Evolutionary conservation across 2,113 vertebrate genomes (phyloP).

Genomic region (Taxidea taxus): DNA sequence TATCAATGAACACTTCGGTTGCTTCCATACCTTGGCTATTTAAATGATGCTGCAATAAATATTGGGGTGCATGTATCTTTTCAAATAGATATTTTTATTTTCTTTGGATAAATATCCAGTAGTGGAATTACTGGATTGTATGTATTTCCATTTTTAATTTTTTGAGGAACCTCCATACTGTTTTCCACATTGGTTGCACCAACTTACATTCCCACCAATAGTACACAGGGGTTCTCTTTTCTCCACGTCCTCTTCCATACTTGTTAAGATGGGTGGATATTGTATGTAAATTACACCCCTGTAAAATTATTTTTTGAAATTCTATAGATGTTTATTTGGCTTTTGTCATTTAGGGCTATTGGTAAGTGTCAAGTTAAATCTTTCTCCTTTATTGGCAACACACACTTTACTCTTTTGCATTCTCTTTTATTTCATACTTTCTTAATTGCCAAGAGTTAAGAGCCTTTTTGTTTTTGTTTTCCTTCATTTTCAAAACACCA

Average conservation of each 20-base stretch:
- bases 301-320: neutral
- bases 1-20: neutral
- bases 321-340: neutral
- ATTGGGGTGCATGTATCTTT: neutral
- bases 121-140: neutral
- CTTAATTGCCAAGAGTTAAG: neutral
- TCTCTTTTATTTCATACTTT: neutral
- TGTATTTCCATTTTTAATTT: neutral
- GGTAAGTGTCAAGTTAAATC: neutral
- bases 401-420: neutral
- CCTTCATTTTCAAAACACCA: neutral
- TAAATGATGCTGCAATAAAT: neutral
- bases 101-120: neutral
- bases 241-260: neutral
- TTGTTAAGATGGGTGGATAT: neutral
- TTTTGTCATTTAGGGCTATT: neutral
- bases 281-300: neutral
- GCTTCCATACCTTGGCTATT: neutral
- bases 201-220: neutral
- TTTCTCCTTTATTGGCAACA: neutral
- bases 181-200: neutral
- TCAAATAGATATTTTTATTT: neutral
- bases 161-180: neutral
- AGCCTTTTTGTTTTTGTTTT: neutral
- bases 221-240: neutral